phyloP scores from a whole-genome alignment of 2,888 invertebrate species.

The Agrotis clavis region DNA sequence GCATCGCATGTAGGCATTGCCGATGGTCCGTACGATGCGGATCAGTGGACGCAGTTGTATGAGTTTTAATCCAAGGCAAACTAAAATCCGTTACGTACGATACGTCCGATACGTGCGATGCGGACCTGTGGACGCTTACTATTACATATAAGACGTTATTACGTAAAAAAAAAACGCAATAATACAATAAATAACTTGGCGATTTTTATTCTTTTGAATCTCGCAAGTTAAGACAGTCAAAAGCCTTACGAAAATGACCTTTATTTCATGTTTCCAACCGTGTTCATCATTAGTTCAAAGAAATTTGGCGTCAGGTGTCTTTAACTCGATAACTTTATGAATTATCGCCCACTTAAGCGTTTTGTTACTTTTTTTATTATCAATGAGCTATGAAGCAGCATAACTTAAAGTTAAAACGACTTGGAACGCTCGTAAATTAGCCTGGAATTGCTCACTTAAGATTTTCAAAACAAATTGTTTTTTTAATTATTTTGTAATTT shows the following conservation, averaged over 20 bases:
- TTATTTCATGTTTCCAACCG: slow-evolving; percentile 16
- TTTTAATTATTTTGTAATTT: neutral
- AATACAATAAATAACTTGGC: too few species aligned
- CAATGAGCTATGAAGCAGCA: slow-evolving; percentile 42
- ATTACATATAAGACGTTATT: too few species aligned
- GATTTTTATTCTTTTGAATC: neutral
- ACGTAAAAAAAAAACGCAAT: too few species aligned
- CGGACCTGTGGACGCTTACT: too few species aligned
- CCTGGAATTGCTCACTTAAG: slow-evolving; percentile 17
- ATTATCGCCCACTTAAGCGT: slow-evolving; percentile 58
- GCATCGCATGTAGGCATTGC: too few species aligned
- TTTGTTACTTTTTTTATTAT: slow-evolving; percentile 55
- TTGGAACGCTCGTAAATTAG: slow-evolving; percentile 45
- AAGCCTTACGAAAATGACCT: neutral
- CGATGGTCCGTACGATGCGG: too few species aligned
- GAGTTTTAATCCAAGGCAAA: too few species aligned
- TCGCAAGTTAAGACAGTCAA: neutral
- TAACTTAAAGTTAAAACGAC: slow-evolving; percentile 49
- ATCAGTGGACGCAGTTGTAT: too few species aligned
- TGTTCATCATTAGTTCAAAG: slow-evolving; percentile 33
- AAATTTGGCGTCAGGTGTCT: slow-evolving; percentile 64
- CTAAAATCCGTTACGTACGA: too few species aligned
- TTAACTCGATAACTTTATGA: slow-evolving; percentile 69
- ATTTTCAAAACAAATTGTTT: slow-evolving; percentile 5
- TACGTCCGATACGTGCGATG: too few species aligned